A percentile compares a stretch with the other conserved stretches of the same genome.
These are phyloP conservation scores for Genyomyrus donnyi DNA, from an alignment of 2,113 vertebrate genomes.

Conservation along the genomic window DNA sequence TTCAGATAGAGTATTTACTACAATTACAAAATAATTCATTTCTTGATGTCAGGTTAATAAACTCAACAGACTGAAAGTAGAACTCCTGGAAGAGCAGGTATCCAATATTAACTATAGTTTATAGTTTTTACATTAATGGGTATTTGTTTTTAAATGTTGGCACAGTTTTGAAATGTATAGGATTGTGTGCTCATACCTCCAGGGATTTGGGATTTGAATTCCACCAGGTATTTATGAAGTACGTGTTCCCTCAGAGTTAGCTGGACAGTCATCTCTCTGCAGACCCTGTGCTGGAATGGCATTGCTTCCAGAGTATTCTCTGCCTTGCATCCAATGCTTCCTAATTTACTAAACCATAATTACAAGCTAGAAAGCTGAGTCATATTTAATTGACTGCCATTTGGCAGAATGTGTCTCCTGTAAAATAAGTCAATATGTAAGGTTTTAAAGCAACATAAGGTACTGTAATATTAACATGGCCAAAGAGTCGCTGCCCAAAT, in stretches of 20 bases:
- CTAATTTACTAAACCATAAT: neutral
- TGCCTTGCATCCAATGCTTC: neutral
- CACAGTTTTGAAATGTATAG: too few species aligned
- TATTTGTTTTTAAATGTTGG: too few species aligned
- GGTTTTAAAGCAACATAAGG: neutral
- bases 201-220: neutral
- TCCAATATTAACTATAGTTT: neutral
- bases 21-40: too few species aligned
- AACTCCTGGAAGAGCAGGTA: neutral
- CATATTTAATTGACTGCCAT: neutral
- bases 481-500: neutral
- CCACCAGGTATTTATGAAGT: too few species aligned
- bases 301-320: neutral
- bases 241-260: neutral
- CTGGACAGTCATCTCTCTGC: neutral
- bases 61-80: neutral
- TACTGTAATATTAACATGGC: neutral
- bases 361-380: neutral
- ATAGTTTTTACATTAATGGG: too few species aligned
- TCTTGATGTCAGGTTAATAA: too few species aligned
- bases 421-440: neutral
- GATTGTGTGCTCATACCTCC: too few species aligned
- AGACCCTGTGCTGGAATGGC: neutral
- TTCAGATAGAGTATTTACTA: too few species aligned
- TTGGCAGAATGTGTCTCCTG: neutral